phyloP scores from a whole-genome alignment of 23 tunicate species.

The Ciona savignyi region DNA sequence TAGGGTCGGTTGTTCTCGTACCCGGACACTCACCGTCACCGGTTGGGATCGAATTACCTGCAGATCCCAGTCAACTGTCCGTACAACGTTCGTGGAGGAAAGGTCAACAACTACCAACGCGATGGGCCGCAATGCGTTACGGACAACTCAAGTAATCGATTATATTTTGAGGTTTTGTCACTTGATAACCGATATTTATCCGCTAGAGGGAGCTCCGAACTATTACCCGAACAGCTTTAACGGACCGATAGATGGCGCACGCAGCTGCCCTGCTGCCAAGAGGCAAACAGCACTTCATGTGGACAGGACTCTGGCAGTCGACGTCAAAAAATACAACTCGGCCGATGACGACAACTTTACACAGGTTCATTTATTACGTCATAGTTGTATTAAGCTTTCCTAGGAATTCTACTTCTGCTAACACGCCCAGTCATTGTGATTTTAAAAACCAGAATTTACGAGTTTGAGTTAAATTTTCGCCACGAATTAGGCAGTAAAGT shows the following conservation, averaged over 20 bases:
- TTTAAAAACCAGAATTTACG: too few species aligned
- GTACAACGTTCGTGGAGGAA: constrained; percentile 18
- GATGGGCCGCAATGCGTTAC: constrained; percentile 95
- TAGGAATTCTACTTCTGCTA: too few species aligned
- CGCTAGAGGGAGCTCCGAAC: constrained; percentile 72
- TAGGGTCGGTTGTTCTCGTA: constrained; percentile 93
- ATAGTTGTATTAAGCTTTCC: too few species aligned
- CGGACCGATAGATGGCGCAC: constrained; percentile 68
- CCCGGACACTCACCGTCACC: constrained; percentile 97
- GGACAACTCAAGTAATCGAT: constrained; percentile 64
- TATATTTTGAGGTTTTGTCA: too few species aligned
- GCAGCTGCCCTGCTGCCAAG: not conserved
- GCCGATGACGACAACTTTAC: constrained; percentile 90
- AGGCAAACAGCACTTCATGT: constrained; percentile 28
- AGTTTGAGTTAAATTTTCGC: too few species aligned
- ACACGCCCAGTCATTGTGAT: too few species aligned
- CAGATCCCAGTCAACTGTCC: constrained; percentile 97
- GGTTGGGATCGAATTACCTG: constrained; percentile 81
- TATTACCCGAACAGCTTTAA: constrained; percentile 97
- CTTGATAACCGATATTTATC: not conserved
- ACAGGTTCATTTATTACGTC: too few species aligned
- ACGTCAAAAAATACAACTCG: constrained; percentile 63
- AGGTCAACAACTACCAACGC: constrained; percentile 70
- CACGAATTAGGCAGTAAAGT: too few species aligned
- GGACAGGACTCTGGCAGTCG: constrained; percentile 13